Evolutionary conservation across 2,888 invertebrate genomes (phyloP), one percentile per base, ranked within the genome.

Genomic region (Theretra japonica): DNA sequence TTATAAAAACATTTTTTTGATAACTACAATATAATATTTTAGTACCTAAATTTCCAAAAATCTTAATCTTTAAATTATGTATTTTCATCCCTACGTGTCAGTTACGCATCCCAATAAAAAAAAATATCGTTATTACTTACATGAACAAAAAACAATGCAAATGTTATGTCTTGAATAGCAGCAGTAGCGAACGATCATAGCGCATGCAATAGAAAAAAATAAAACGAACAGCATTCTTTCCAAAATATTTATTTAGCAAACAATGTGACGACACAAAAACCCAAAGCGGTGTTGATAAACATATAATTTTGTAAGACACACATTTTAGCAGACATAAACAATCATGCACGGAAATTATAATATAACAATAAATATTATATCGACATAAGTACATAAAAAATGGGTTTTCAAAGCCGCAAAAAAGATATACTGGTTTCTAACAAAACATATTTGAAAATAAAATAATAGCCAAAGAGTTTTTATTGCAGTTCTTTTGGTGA

Each of bases 231-330:
- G 73, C 68, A 80, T 82, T 76, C 76, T 79, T 83, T 84, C 70
- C 73, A 80, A 80, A 80, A 74, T 74, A 72, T 86, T 86, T 86
- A 86, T 82, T 86, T 79, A 81, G 80, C 83, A 80, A 81, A 85
- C 82, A 80, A 72, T 73, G 83, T 83, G 83, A 81, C 68, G 76
- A 78, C 73, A 82, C 79, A 80, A 74, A 78, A 80, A 81, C 78
- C 80, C 76, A 72, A 80, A 78, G 82, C 83, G 72, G 79, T 81
- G 82, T 77, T 77, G 25, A 48, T 65, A 65, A 65, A 65, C 48
- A 48, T 48, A 65, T 1, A 48, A 17, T 48, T 23, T 65, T 48
- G 2, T 33, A 21, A 21, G 5, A 41, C 65, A 48, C 65, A 65
- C 65, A n/a, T 53, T 53, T 21, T 65, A 65, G 41, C 21, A 17